phyloP scores from a whole-genome alignment of 2,797 vertebrate genomes.

The Clarias fuscus region DNA sequence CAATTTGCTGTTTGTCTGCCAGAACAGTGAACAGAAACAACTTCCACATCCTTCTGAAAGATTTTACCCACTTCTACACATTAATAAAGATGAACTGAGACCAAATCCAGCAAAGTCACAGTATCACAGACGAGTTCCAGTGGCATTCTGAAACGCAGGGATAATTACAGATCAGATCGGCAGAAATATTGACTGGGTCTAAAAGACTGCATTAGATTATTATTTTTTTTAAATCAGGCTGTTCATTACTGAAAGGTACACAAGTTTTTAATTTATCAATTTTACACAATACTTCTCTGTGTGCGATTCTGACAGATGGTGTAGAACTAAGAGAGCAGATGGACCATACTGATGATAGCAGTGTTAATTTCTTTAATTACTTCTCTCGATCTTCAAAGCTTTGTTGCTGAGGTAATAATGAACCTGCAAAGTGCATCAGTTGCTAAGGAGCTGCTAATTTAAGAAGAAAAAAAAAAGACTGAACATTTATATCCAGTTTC shows the following conservation, averaged over 20 bases:
- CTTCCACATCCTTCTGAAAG: background rate
- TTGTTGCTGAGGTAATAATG: background rate
- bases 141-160: background rate
- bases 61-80: background rate
- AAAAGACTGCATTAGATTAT: background rate
- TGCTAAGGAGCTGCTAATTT: background rate
- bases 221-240: background rate
- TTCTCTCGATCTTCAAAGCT: background rate
- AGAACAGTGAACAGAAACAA: background rate
- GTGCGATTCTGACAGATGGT: background rate
- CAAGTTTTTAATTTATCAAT: background rate
- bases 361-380: slow-evolving; percentile 4
- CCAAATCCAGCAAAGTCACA: background rate
- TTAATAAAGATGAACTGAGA: background rate
- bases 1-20: background rate
- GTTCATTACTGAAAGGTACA: background rate
- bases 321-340: background rate
- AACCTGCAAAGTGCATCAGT: background rate
- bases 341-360: background rate
- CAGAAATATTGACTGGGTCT: background rate
- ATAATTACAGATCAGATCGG: background rate
- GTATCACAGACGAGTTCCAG: background rate
- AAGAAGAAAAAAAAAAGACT: background rate
- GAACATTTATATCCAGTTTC: background rate
- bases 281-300: background rate